Conservation (phyloP, 2,888 invertebrate species). For the Gibbula magus region DNA sequence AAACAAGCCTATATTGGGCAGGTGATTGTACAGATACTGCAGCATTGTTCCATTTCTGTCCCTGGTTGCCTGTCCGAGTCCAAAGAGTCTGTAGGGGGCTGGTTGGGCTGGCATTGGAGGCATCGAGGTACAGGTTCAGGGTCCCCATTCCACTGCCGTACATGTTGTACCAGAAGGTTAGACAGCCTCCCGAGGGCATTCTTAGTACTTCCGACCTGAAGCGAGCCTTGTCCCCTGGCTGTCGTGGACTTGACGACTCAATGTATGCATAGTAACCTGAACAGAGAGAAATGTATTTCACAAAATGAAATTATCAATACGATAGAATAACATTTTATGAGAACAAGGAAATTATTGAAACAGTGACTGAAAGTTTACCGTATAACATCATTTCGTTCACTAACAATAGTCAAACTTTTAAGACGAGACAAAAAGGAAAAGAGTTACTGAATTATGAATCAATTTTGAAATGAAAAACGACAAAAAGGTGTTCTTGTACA, state of each 20-base stretch:
- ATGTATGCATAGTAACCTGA: slow-evolving; percentile 78
- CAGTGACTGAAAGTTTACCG: too few relatives aligned
- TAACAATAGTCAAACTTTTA: too few relatives aligned
- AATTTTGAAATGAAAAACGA: too few relatives aligned
- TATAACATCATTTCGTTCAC: too few relatives aligned
- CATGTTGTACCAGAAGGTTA: slow-evolving; percentile 67
- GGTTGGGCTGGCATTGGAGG: slow-evolving; percentile 25
- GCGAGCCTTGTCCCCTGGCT: slow-evolving; percentile 79
- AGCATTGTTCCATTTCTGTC: slow-evolving; percentile 58
- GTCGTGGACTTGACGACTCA: slow-evolving; percentile 79
- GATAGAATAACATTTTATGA: too few relatives aligned
- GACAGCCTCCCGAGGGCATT: slow-evolving; percentile 43
- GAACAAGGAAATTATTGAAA: too few relatives aligned
- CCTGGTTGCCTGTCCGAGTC: slow-evolving; percentile 45
- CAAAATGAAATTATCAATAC: too few relatives aligned
- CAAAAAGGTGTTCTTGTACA: too few relatives aligned
- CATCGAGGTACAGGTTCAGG: slow-evolving; percentile 52
- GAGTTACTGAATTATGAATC: too few relatives aligned
- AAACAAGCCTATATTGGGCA: slow-evolving; percentile 47
- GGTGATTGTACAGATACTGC: slow-evolving; percentile 27
- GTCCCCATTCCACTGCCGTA: slow-evolving; percentile 55
- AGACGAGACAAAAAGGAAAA: too few relatives aligned
- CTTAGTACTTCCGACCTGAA: slow-evolving; percentile 63
- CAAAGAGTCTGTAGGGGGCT: slow-evolving; percentile 35
- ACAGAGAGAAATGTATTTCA: too few relatives aligned